Conservation (phyloP, 92 coral and sea anemone genomes). For the Paragorgia papillata region DNA sequence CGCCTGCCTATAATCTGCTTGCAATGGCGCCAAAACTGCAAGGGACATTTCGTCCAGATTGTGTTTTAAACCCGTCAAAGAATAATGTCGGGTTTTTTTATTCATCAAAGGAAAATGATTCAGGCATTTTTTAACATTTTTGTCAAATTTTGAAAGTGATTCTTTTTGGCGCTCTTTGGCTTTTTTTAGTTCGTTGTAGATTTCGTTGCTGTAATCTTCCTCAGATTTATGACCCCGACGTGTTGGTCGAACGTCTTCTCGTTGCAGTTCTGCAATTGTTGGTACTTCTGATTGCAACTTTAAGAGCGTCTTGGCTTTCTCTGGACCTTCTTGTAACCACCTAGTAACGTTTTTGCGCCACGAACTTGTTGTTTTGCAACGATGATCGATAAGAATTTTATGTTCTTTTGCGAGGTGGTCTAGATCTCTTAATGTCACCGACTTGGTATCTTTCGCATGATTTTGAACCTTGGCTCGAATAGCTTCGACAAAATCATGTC, state of each 20-base stretch:
- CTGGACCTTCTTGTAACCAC: constrained; percentile 19
- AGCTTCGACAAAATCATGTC: constrained; percentile 25
- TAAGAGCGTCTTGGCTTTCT: constrained; percentile 19
- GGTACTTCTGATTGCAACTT: constrained; percentile 16
- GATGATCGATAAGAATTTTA: background rate
- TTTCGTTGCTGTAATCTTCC: constrained; percentile 28
- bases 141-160: constrained; percentile 6
- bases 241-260: constrained; percentile 17
- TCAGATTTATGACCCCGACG: constrained; percentile 29
- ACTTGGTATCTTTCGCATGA: background rate
- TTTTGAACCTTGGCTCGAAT: constrained; percentile 23
- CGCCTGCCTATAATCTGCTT: constrained; percentile 22
- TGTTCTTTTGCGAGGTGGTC: background rate
- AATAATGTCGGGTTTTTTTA: constrained; percentile 13
- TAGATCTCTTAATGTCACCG: background rate
- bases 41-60: constrained; percentile 30
- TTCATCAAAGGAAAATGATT: constrained; percentile 25
- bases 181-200: background rate
- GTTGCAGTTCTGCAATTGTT: constrained; percentile 16
- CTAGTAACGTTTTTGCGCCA: background rate
- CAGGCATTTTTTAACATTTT: constrained; percentile 13
- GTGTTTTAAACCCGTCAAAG: constrained; percentile 19
- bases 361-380: background rate
- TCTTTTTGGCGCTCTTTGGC: constrained; percentile 21
- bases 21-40: constrained; percentile 13